A percentile compares a stretch with the other conserved stretches of the same genome.
Evolutionary conservation across 2,113 vertebrate species (phyloP).

Genomic region (Romanogobio albipinnatus): DNA sequence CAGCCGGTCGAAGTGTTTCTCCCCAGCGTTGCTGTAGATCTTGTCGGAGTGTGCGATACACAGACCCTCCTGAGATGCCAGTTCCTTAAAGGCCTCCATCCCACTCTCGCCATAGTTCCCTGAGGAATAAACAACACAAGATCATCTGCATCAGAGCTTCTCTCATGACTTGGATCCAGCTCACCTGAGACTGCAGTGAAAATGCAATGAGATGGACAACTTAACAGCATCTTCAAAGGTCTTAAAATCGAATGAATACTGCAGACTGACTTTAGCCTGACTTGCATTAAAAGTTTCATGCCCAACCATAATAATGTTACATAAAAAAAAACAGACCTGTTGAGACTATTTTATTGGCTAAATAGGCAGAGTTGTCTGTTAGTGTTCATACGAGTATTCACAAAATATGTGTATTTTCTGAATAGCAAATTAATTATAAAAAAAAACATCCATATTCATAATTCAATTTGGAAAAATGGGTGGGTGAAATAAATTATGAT

Average conservation of each 20-base stretch:
- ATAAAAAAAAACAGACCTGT: not conserved
- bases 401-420: not conserved
- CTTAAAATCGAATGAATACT: not conserved
- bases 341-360: not conserved
- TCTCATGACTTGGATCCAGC: not conserved
- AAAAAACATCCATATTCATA: too few species aligned
- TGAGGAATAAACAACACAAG: slow-evolving; percentile 61
- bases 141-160: not conserved
- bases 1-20: slow-evolving; percentile 95
- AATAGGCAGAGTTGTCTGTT: not conserved
- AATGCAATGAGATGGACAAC: not conserved
- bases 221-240: not conserved
- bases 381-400: not conserved
- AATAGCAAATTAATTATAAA: too few species aligned
- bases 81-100: slow-evolving; percentile 97
- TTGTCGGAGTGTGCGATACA: slow-evolving; percentile 97
- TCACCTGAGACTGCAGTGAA: not conserved
- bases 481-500: too few species aligned
- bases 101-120: slow-evolving; percentile 98
- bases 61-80: slow-evolving; percentile 92
- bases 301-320: not conserved
- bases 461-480: too few species aligned
- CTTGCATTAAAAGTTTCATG: not conserved
- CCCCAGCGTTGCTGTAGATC: slow-evolving; percentile 98
- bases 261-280: not conserved